A percentile compares a stretch with the other conserved stretches of the same genome.
phyloP scores from a whole-genome alignment of 2,113 vertebrate genomes.

The Callipepla californica region DNA sequence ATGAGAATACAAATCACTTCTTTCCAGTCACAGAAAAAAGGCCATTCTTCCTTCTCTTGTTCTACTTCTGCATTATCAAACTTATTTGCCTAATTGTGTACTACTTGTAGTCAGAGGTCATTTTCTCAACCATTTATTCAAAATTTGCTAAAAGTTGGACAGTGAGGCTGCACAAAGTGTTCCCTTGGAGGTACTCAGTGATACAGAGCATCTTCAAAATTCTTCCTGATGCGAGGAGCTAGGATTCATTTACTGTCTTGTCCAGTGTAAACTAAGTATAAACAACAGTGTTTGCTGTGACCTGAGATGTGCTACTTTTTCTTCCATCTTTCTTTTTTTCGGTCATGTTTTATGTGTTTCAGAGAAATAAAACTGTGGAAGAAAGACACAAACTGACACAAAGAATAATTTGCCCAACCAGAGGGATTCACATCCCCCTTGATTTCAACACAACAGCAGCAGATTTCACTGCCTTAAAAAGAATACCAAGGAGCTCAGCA shows the following conservation, averaged over 20 bases:
- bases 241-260: slow-evolving; percentile 9
- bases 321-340: not conserved
- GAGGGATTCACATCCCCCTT: not conserved
- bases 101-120: not conserved
- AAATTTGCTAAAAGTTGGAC: not conserved
- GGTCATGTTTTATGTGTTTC: not conserved
- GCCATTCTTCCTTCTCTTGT: not conserved
- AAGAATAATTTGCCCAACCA: not conserved
- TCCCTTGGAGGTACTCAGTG: not conserved
- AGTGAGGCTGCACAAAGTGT: not conserved
- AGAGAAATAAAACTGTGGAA: not conserved
- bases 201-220: not conserved
- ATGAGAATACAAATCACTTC: not conserved
- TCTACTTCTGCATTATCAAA: not conserved
- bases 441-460: not conserved
- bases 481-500: not conserved
- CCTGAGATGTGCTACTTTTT: not conserved
- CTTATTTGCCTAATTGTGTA: not conserved
- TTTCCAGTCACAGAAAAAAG: not conserved
- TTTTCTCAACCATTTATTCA: not conserved
- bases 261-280: not conserved
- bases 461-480: not conserved
- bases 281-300: not conserved
- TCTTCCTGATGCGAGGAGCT: not conserved
- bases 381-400: not conserved